Percentiles rank a stretch among this genome's conserved stretches.
Conservation (phyloP, 2,113 vertebrate genomes). For the Colossoma macropomum region DNA sequence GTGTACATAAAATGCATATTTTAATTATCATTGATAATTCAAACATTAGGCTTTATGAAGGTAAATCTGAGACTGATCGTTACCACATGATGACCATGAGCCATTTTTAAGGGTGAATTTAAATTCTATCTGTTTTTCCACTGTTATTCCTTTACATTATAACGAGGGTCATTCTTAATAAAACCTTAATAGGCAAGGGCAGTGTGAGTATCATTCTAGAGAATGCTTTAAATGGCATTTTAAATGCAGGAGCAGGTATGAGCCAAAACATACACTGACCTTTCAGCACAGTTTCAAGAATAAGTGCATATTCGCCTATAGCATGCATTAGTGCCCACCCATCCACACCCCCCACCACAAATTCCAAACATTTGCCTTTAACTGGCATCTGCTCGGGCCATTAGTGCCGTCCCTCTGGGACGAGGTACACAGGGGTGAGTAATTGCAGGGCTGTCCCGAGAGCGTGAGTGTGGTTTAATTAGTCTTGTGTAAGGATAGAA, state of each 20-base stretch:
- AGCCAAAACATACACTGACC: background rate
- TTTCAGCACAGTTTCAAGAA: background rate
- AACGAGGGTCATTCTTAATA: background rate
- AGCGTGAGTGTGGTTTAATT: constrained; percentile 72
- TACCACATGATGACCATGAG: too few relatives aligned
- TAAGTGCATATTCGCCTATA: background rate
- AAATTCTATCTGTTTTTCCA: too few relatives aligned
- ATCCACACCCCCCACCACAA: background rate
- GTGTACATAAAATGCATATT: too few relatives aligned
- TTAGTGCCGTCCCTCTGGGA: constrained; percentile 57
- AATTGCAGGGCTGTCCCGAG: constrained; percentile 69
- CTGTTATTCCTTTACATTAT: background rate
- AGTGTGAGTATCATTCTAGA: background rate
- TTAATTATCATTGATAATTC: too few relatives aligned
- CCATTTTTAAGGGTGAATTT: too few relatives aligned
- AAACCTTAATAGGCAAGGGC: background rate
- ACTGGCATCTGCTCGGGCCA: constrained; percentile 66
- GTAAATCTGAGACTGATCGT: too few relatives aligned
- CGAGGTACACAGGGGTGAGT: constrained; percentile 73
- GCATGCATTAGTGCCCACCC: background rate
- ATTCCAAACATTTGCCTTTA: constrained; percentile 19
- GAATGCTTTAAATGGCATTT: background rate
- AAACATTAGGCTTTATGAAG: too few relatives aligned
- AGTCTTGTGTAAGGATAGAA: constrained; percentile 63
- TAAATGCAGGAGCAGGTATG: background rate